Base-by-base conservation (phyloP, 2,888 invertebrate species). In the Gortyna flavago region DNA sequence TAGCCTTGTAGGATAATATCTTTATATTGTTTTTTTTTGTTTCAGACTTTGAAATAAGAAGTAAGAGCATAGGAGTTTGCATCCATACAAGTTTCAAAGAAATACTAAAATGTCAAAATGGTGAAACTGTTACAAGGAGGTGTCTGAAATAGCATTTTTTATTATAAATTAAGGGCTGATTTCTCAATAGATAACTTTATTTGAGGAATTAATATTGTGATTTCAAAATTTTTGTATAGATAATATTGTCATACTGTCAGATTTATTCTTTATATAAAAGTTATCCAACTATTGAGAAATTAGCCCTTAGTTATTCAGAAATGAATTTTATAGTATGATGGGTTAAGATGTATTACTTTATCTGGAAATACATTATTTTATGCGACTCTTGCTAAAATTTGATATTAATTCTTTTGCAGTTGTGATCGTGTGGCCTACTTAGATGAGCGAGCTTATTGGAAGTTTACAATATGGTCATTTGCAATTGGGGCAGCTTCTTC, bases 401-500 rank as follows among this genome's bases (percentile, higher is more conserved):
- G 0, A 38, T 21, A 7, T 69, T 13, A 21, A n/a, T n/a, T 59
- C 83, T 84, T 97, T 97, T 84, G 0, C 95, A 98, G 99, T 93
- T 99, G 99, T 96, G 98, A 98, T 90, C 97, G 97, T 92, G 98
- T 98, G 29, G 98, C 98, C 5, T 98, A 98, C 96, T 97, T 98
- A 72, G 99, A 99, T 91, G 98, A 99, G 92, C 97, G 97, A 81
- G 97, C 98, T 77, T 99, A 98, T 93, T 98, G 98, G 98, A 97
- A 98, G 88, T 98, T 99, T 91, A 98, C 98, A 91, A 97, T 97
- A 72, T 97, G 97, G 90, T 97, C 98, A 94, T 97, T 98, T 90
- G 94, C 97, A 1, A 90, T 97, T 54, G 97, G 98, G 2, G 91
- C 98, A 0, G 92, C 97, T 35, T 98, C 98, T 21, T 97, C 97